phyloP scores from a whole-genome alignment of 30 jellyfish, hydroid and myxozoan species.

The Pseudorhiza aurosa region DNA sequence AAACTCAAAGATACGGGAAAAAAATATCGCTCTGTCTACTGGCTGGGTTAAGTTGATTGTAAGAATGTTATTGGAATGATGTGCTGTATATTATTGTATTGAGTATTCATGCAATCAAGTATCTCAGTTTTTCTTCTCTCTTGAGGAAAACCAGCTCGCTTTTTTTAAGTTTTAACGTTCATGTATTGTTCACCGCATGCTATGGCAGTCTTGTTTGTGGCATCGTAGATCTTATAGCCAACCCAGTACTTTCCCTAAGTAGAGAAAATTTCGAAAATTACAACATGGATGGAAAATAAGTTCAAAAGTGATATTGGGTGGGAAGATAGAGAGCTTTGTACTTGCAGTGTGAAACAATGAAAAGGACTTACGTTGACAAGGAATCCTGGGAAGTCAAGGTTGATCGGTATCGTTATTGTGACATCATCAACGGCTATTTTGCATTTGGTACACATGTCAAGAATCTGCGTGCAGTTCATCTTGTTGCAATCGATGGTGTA shows the following conservation, averaged over 20 bases:
- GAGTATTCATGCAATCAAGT: no score
- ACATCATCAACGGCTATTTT: slow-evolving; percentile 50
- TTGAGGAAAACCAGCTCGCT: no score
- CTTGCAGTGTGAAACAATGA: background rate
- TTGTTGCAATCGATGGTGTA: slow-evolving; percentile 42
- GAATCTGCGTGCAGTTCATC: slow-evolving; percentile 57
- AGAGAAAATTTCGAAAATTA: background rate
- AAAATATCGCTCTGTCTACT: no score
- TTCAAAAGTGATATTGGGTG: background rate
- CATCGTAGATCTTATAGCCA: slow-evolving; percentile 44
- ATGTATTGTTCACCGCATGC: slow-evolving; percentile 64
- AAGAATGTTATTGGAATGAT: no score
- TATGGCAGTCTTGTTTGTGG: background rate
- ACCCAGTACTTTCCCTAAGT: slow-evolving; percentile 63
- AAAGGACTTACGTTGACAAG: slow-evolving; percentile 47
- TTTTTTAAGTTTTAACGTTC: slow-evolving; percentile 13
- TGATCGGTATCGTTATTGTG: slow-evolving; percentile 38
- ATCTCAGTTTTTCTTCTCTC: no score
- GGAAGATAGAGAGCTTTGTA: background rate
- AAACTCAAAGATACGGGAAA: no score
- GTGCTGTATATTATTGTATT: no score
- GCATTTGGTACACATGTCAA: slow-evolving; percentile 58
- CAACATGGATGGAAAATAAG: background rate
- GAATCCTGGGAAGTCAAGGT: slow-evolving; percentile 44
- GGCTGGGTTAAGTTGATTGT: no score